Conservation (phyloP, 2,113 vertebrate genomes). For the Cyphomyrus discorhynchus region DNA sequence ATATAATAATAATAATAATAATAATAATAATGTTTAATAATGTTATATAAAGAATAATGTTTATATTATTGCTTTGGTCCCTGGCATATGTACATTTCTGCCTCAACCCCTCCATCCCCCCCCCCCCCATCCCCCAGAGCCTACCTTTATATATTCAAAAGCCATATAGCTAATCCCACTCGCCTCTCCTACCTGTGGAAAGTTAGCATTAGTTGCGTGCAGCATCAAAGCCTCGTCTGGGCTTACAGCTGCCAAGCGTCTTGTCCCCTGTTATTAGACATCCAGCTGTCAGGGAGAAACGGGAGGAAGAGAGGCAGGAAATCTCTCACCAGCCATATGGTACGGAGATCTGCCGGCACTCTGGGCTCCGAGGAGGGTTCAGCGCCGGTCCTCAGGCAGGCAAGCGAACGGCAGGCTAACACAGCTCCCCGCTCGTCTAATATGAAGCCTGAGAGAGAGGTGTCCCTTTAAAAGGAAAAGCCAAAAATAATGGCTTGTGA, state of each 20-base stretch:
- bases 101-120: slow-evolving; percentile 27
- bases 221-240: slow-evolving; percentile 73
- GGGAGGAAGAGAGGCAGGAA: slow-evolving; percentile 72
- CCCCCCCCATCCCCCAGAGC: slow-evolving; percentile 12
- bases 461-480: slow-evolving; percentile 45
- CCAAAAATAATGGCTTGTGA: neutral
- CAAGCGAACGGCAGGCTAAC: slow-evolving; percentile 61
- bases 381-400: slow-evolving; percentile 67
- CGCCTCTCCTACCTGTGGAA: slow-evolving; percentile 67
- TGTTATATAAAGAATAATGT: slow-evolving; percentile 41
- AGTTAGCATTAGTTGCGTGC: slow-evolving; percentile 67
- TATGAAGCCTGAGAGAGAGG: slow-evolving; percentile 59
- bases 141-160: slow-evolving; percentile 30
- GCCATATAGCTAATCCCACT: slow-evolving; percentile 56
- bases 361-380: slow-evolving; percentile 30
- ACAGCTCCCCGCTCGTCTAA: slow-evolving; percentile 68
- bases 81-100: slow-evolving; percentile 52
- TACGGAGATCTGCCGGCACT: slow-evolving; percentile 71
- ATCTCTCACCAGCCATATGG: slow-evolving; percentile 92
- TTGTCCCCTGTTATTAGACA: slow-evolving; percentile 83
- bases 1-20: neutral
- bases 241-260: slow-evolving; percentile 81
- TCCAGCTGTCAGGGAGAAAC: slow-evolving; percentile 87
- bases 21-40: too few relatives aligned
- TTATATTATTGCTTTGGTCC: slow-evolving; percentile 44